Percentiles rank a stretch among this genome's conserved stretches.
These are phyloP conservation scores for Diplodus sargus DNA, from an alignment of 2,797 vertebrate species.

Conservation along the genomic window DNA sequence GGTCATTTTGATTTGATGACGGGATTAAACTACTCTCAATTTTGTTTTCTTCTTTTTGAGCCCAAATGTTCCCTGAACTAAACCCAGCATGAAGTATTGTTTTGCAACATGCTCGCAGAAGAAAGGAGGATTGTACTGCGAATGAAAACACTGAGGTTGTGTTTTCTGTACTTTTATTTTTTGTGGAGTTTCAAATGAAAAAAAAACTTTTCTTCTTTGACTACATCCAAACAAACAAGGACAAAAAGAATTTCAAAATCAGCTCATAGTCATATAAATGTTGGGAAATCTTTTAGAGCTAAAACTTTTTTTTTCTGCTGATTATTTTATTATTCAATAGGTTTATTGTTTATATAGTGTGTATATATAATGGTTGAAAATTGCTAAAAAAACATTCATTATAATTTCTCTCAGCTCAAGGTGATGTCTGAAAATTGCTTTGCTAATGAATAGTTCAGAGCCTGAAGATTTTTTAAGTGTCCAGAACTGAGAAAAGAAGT, in stretches of 20 bases:
- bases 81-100: neutral
- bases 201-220: neutral
- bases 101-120: neutral
- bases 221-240: neutral
- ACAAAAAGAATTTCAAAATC: neutral
- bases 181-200: no score
- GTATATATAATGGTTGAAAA: neutral
- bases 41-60: neutral
- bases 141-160: neutral
- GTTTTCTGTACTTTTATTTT: neutral
- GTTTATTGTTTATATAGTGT: no score
- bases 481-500: no score
- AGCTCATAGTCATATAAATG: neutral
- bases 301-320: neutral
- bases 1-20: neutral
- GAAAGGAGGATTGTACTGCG: neutral
- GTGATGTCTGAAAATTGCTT: neutral
- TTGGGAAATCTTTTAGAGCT: neutral
- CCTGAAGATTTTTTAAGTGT: no score
- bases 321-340: neutral
- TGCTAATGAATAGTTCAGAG: no score
- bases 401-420: neutral
- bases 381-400: neutral
- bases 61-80: conserved; percentile 12
- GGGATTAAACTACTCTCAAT: neutral